Conservation (phyloP, 2,113 vertebrate genomes). For the Plestiodon gilberti region DNA sequence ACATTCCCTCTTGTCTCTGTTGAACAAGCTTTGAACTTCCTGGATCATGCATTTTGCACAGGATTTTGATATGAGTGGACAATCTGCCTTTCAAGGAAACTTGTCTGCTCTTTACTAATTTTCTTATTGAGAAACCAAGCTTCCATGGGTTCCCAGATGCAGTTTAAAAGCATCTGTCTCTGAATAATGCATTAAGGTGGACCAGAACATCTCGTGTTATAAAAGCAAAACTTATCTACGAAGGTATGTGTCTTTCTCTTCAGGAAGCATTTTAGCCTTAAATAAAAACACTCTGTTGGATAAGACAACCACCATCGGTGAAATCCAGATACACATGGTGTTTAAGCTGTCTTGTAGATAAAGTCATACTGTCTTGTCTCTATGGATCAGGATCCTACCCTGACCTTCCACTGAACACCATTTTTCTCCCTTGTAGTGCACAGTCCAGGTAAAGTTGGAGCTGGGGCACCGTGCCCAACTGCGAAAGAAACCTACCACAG, state of each 20-base stretch:
- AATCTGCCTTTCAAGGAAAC: neutral
- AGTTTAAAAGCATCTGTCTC: neutral
- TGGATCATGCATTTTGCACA: neutral
- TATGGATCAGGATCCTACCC: too few relatives aligned
- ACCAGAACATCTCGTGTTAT: neutral
- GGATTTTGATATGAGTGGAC: neutral
- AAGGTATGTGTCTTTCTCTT: neutral
- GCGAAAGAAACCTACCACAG: conserved; percentile 94
- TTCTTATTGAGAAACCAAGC: neutral
- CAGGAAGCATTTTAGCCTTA: neutral
- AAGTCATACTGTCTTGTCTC: neutral
- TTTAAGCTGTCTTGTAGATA: neutral
- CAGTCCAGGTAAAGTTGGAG: conserved; percentile 98
- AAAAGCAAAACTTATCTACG: neutral
- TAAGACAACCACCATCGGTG: too few relatives aligned
- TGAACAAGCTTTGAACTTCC: neutral
- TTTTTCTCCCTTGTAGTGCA: conserved; percentile 82
- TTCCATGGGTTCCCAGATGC: neutral
- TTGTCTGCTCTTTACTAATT: neutral
- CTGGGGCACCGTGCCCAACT: conserved; percentile 96
- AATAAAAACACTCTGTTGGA: too few relatives aligned
- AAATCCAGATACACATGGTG: neutral
- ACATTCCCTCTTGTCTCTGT: too few relatives aligned
- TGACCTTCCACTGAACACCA: neutral
- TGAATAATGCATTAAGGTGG: neutral